Percentiles rank a stretch among this genome's conserved stretches.
Conservation (phyloP, 2,113 vertebrate species). For the Donacobius atricapilla region DNA sequence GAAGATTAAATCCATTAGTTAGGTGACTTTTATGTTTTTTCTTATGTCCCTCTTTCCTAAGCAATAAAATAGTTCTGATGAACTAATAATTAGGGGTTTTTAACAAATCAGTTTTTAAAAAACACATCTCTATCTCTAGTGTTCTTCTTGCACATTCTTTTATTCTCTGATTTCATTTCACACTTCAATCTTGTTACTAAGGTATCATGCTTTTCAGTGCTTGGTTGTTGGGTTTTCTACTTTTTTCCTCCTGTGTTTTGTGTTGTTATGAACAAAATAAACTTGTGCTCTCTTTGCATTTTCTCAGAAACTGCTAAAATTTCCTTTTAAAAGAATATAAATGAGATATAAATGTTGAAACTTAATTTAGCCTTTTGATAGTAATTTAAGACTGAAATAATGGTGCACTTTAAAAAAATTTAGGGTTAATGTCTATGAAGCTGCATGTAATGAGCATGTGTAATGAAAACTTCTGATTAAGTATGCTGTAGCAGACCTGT, state of each 20-base stretch:
- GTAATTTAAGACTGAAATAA: background rate
- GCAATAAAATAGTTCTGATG: background rate
- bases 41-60: background rate
- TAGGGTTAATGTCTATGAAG: background rate
- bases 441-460: background rate
- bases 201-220: background rate
- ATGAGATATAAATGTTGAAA: background rate
- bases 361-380: background rate
- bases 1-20: background rate
- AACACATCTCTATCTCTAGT: background rate
- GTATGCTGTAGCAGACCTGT: background rate
- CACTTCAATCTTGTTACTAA: background rate
- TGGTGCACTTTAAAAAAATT: background rate
- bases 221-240: background rate
- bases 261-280: background rate
- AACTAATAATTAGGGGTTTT: background rate
- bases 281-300: background rate
- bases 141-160: background rate
- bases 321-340: background rate
- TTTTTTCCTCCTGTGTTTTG: background rate
- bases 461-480: background rate
- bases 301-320: background rate
- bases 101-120: background rate
- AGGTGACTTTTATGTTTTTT: background rate
- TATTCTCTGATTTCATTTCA: background rate